Evolutionary conservation across 2,113 vertebrate genomes (phyloP), one percentile per base, ranked within the genome.

Genomic region (Oreotrochilus melanogaster): DNA sequence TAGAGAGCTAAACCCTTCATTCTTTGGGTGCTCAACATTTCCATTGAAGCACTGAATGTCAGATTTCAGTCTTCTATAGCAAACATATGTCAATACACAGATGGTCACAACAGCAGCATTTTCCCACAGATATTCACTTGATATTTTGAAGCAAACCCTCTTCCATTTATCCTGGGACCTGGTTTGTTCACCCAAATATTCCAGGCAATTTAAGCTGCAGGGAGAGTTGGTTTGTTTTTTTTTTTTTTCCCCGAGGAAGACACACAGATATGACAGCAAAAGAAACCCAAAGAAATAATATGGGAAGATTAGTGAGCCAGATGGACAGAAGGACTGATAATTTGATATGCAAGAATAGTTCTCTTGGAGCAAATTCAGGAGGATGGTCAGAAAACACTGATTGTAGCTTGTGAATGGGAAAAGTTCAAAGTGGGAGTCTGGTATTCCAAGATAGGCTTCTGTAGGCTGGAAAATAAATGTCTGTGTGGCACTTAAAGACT

Each of bases 81-180:
- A 96, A 92, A 73, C 85, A 92, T 86, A 96, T 95, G 90, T 88
- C 82, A 89, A 73, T 22, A 86, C 86, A 95, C 92, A 95, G 93
- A 95, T 92, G 92, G 95, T 75, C 82, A 73, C 79, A 61, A 53
- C 75, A 92, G 64, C 82, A 94, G 72, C 67, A 43, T 62, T 95
- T 95, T 96, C 92, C 94, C 93, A 78, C 87, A 93, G 78, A 91
- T 30, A 7, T 35, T 76, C 14, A 5, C 60, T 92, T 2, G 7
- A 21, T 93, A 80, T 83, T 92, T 96, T 90, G 27, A 89, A 93
- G 56, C 28, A 86, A 91, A 85, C 10, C 27, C 12, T 70, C 86
- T 92, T 92, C 74, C 31, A 37, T 70, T 89, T 91, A 74, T 86
- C 72, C 81, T 79, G 85, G 74, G 78, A 91, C 78, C 83, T 67